Base-by-base conservation (phyloP, 2,797 vertebrate genomes). In the Lophius americanus region DNA sequence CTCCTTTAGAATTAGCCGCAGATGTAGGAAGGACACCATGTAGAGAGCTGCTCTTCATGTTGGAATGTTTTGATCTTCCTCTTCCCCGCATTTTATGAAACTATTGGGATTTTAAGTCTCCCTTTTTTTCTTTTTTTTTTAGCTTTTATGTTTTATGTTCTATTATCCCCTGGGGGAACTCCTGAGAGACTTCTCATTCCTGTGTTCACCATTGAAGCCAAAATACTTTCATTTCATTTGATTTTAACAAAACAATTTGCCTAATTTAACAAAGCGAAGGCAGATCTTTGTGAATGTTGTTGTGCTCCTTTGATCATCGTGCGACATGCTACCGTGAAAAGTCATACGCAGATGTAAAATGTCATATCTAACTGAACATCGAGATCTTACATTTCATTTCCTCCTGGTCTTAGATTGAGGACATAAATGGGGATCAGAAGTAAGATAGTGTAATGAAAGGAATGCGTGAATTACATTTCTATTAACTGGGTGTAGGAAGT, bases 221-320 rank as follows among this genome's bases (percentile, higher is more conserved):
- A 79, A 79, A 70, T n/a, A 5, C 72, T 89, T 83, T 64, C 23
- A 75, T 81, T 89, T 84, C 62, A 78, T 81, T 73, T 67, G 75
- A 83, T 85, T 85, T 68, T 14, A 71, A 76, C 68, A 72, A 76
- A 83, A 79, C 23, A 23, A 23, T 23, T 66, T 75, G 73, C 75
- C 67, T 78, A 63, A 67, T 89, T 88, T 51, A 84, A 90, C 82
- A 78, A 3, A 32, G 68, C 0, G 13, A 49, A 71, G 66, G 55
- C 71, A 54, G 60, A 73, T 70, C 37, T 54, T 70, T 87, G 81
- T 81, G 74, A 75, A 47, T 52, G 47, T 33, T 23, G 23, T 8
- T 70, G 71, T 11, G 44, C 50, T 49, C 50, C 72, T 89, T 88
- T 88, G 81, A 88, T 85, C 70, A 58, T 78, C 69, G 41, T 78